phyloP scores from a whole-genome alignment of 2,113 vertebrate genomes.

The Ahaetulla prasina region DNA sequence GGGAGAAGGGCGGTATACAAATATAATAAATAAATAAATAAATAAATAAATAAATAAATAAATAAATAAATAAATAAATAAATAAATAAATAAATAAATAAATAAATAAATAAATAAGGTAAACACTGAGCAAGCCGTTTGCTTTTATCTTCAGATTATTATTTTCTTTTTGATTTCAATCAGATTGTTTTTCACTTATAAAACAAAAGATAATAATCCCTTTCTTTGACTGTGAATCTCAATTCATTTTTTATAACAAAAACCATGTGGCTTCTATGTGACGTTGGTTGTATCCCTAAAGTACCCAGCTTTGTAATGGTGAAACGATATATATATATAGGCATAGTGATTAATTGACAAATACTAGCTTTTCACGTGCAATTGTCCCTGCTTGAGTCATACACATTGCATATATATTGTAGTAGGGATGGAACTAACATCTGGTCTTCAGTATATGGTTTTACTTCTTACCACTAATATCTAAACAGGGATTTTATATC shows the following conservation, averaged over 20 bases:
- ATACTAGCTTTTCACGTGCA: not conserved
- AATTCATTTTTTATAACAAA: not conserved
- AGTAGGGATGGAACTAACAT: not conserved
- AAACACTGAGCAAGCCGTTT: not conserved
- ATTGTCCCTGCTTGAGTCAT: not conserved
- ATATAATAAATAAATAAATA: too few relatives aligned
- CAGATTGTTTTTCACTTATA: not conserved
- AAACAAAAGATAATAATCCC: not conserved
- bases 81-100: too few relatives aligned
- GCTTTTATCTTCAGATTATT: not conserved
- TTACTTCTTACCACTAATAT: not conserved
- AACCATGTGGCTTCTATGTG: not conserved
- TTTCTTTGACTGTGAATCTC: not conserved
- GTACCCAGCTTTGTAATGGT: not conserved
- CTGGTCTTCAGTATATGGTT: not conserved
- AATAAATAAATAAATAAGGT: too few relatives aligned
- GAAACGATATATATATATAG: not conserved
- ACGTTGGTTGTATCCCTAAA: not conserved
- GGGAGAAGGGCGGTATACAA: too few relatives aligned
- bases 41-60: too few relatives aligned
- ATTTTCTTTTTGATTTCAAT: not conserved
- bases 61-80: too few relatives aligned
- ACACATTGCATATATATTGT: not conserved
- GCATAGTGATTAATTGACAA: not conserved
- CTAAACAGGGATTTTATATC: not conserved